These are phyloP conservation scores for Eristalinus aeneus DNA, from an alignment of 2,888 invertebrate species.

Conservation along the genomic window DNA sequence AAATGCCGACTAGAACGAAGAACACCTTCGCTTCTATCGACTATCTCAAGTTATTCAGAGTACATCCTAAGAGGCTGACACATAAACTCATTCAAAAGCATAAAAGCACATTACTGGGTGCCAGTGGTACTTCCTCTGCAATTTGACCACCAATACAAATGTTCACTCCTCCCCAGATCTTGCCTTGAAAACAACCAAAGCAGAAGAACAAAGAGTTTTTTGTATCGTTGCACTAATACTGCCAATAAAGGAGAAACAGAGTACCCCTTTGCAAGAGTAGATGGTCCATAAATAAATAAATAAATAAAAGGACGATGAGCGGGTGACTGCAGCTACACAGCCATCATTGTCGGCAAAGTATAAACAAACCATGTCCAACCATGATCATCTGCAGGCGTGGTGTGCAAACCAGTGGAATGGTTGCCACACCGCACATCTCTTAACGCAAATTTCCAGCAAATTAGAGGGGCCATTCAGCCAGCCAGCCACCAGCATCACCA, in stretches of 20 bases:
- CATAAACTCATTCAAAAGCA: background rate
- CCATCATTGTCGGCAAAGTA: conserved; percentile 14
- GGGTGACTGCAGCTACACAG: conserved; percentile 20
- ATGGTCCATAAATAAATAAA: conserved; percentile 66
- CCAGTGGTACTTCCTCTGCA: background rate
- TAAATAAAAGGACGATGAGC: conserved; percentile 53
- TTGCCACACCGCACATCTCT: conserved; percentile 49
- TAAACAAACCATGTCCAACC: conserved; percentile 54
- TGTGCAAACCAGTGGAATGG: conserved; percentile 48
- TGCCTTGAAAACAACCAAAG: conserved; percentile 38
- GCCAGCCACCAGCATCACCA: conserved; percentile 26
- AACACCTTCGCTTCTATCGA: background rate
- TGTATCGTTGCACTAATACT: conserved; percentile 51
- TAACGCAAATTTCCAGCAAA: conserved; percentile 53
- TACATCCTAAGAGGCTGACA: background rate
- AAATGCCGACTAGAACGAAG: background rate
- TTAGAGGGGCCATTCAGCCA: conserved; percentile 40
- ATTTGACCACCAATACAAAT: background rate
- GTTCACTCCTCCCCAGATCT: background rate
- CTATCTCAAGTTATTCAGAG: background rate
- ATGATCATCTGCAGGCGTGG: conserved; percentile 50
- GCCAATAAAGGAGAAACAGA: conserved; percentile 30
- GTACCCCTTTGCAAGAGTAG: conserved; percentile 29
- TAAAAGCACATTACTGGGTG: background rate
- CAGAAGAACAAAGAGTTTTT: conserved; percentile 64